These are phyloP conservation scores for Clytia hemisphaerica DNA, from an alignment of 30 jellyfish, hydroid and myxozoan genomes.

Conservation along the genomic window DNA sequence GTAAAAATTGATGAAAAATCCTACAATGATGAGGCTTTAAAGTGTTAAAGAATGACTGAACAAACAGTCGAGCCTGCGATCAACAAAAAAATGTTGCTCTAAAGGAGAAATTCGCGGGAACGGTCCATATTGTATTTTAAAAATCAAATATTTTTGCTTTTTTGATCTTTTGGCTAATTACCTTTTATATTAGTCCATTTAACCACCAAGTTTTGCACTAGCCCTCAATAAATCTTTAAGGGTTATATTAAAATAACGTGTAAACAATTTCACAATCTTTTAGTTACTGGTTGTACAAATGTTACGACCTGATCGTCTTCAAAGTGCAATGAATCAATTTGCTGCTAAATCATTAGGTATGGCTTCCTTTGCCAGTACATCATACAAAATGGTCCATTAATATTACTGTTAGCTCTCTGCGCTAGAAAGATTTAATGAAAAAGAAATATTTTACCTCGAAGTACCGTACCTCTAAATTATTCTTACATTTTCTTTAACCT, in stretches of 20 bases:
- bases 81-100: neutral
- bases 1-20: no score
- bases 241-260: neutral
- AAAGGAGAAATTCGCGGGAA: no score
- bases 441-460: no score
- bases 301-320: conserved; percentile 84
- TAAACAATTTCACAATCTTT: neutral
- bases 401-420: no score
- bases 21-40: no score
- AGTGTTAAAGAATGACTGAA: no score
- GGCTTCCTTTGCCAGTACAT: no score
- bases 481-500: no score
- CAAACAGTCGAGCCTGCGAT: no score
- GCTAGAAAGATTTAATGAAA: no score
- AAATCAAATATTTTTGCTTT: neutral
- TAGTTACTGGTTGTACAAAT: conserved; percentile 67
- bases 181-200: neutral
- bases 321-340: conserved; percentile 64
- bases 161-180: neutral
- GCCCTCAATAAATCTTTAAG: neutral
- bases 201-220: neutral
- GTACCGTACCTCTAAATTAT: no score
- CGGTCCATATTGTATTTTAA: neutral
- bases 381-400: neutral
- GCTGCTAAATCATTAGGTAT: conserved; percentile 81